A percentile compares a stretch with the other conserved stretches of the same genome.
These are phyloP conservation scores for Poecilobothrus nobilitatus DNA, from an alignment of 2,888 invertebrate species.

Conservation along the genomic window DNA sequence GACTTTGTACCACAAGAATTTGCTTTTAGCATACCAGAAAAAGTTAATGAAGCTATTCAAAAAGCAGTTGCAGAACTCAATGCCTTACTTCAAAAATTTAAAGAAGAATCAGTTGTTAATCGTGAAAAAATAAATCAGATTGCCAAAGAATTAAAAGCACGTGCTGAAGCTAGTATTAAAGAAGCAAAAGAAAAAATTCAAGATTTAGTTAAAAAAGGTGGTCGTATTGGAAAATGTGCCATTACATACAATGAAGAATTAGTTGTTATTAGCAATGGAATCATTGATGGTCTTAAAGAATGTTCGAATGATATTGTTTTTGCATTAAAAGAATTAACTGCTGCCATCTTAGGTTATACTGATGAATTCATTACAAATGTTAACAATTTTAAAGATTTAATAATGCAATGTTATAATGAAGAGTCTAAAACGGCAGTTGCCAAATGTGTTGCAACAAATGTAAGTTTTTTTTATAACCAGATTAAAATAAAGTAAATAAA, in stretches of 20 bases:
- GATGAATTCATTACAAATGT: neutral
- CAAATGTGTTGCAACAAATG: neutral
- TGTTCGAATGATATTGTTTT: neutral
- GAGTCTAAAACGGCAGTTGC: neutral
- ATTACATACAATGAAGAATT: neutral
- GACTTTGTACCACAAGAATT: neutral
- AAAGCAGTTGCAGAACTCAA: neutral
- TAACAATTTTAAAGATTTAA: neutral
- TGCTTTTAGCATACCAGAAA: neutral
- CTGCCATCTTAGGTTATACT: neutral
- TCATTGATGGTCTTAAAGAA: neutral
- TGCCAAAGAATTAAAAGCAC: neutral
- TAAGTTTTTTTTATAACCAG: neutral
- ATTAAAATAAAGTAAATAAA: neutral
- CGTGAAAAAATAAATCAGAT: neutral
- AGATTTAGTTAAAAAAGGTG: neutral
- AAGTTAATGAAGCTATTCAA: neutral
- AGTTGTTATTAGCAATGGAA: neutral
- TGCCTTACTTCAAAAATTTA: neutral
- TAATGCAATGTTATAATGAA: neutral
- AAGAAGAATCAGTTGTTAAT: neutral
- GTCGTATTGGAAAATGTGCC: neutral
- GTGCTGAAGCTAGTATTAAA: neutral
- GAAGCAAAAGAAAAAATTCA: neutral
- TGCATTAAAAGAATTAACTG: neutral